These are phyloP conservation scores for Xenus cinereus DNA, from an alignment of 2,113 vertebrate species.

Conservation along the genomic window DNA sequence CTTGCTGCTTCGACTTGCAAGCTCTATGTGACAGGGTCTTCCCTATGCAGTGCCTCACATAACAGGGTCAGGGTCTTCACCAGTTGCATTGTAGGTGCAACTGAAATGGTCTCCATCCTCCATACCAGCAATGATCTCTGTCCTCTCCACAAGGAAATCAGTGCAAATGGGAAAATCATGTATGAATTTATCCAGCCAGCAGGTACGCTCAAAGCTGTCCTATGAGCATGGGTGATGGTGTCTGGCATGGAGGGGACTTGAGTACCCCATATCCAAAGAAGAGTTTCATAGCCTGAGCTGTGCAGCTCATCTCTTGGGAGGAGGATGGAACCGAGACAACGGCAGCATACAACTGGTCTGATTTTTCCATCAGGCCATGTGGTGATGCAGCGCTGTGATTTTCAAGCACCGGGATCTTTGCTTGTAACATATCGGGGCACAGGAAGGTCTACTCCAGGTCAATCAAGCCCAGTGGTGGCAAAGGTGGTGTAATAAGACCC, in stretches of 20 bases:
- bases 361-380: rapidly evolving
- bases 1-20: background rate
- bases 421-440: rapidly evolving
- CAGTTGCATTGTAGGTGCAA: background rate
- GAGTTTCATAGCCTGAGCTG: background rate
- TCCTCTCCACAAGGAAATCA: background rate
- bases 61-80: background rate
- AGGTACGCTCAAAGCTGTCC: rapidly evolving
- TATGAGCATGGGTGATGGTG: background rate
- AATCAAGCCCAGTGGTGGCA: background rate
- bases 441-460: background rate
- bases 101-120: background rate
- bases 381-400: background rate
- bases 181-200: background rate
- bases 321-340: background rate
- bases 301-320: background rate
- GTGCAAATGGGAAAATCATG: rapidly evolving
- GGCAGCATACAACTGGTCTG: background rate
- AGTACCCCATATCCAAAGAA: background rate
- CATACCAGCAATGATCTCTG: background rate
- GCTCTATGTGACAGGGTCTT: background rate
- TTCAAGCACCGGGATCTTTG: background rate
- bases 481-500: background rate
- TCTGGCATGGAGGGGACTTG: background rate
- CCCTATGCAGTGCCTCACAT: rapidly evolving